phyloP scores from a whole-genome alignment of 2,888 invertebrate genomes.

The Deilephila porcellus region DNA sequence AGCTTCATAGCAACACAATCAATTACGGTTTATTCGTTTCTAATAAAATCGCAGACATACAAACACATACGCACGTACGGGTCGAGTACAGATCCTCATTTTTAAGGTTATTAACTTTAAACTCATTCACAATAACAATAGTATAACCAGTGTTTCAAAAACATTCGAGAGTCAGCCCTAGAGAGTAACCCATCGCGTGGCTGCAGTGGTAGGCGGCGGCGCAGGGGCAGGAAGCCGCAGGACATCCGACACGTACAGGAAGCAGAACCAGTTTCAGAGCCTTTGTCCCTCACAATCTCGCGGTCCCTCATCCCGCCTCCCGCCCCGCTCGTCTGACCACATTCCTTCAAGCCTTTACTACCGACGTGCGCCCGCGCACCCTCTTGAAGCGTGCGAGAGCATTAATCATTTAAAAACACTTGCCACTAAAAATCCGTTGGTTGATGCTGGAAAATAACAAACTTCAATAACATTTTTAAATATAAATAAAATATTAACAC shows the following conservation, averaged over 20 bases:
- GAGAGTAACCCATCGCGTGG: constrained; percentile 29
- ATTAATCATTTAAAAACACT: constrained; percentile 32
- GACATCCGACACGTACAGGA: constrained; percentile 86
- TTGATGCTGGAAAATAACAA: neutral
- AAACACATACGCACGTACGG: too few species aligned
- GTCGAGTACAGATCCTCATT: too few species aligned
- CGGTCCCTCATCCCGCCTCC: constrained; percentile 56
- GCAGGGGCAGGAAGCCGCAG: constrained; percentile 83
- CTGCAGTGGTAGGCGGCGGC: constrained; percentile 38
- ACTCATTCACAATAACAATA: too few species aligned
- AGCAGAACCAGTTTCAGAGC: constrained; percentile 82
- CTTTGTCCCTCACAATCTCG: constrained; percentile 79
- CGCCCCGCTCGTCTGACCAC: constrained; percentile 68
- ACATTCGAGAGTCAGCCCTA: constrained; percentile 38
- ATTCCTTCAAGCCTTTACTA: constrained; percentile 67
- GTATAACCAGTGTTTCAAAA: neutral
- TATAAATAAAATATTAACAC: neutral
- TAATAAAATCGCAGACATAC: too few species aligned
- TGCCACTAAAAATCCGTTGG: neutral
- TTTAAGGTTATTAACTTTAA: too few species aligned
- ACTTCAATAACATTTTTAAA: neutral
- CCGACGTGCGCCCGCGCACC: constrained; percentile 74
- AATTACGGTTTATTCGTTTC: too few species aligned
- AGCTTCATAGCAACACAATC: too few species aligned
- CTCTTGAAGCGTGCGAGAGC: constrained; percentile 49